These are phyloP conservation scores for Dolichotis patagonum DNA, from an alignment of 2,113 vertebrate species.

Conservation along the genomic window DNA sequence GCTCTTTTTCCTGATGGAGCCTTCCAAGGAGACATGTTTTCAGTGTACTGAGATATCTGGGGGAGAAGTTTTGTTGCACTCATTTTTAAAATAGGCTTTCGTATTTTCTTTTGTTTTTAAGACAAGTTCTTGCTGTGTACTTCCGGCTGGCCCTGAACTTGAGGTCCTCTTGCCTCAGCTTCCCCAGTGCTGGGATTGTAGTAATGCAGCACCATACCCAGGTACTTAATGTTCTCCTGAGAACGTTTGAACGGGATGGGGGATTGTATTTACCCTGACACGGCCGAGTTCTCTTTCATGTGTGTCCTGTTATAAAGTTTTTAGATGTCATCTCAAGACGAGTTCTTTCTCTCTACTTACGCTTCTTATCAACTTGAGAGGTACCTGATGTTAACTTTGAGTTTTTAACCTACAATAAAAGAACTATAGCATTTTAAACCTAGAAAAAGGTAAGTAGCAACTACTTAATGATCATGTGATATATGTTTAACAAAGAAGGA, in stretches of 20 bases:
- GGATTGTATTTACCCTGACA: background rate
- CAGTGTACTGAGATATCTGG: background rate
- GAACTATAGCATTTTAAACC: slow-evolving; percentile 14
- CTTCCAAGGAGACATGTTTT: slow-evolving; percentile 7
- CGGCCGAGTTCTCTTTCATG: background rate
- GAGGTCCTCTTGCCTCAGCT: background rate
- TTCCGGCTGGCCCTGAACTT: background rate
- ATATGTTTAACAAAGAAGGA: background rate
- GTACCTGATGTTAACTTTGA: background rate
- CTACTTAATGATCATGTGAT: background rate
- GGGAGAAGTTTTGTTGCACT: background rate
- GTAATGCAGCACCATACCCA: background rate
- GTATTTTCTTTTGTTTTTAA: background rate
- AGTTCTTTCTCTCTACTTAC: background rate
- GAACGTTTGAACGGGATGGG: background rate
- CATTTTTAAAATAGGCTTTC: background rate
- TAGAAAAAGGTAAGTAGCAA: background rate
- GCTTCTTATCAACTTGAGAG: background rate
- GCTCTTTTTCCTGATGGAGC: background rate
- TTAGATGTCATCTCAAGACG: slow-evolving; percentile 27
- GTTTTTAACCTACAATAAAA: background rate
- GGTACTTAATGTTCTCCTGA: background rate
- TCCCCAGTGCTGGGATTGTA: background rate
- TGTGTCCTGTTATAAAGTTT: background rate
- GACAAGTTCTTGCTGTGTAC: background rate